Percentiles rank a stretch among this genome's conserved stretches.
Evolutionary conservation across 1,140 invertebrate genomes (phyloP).

Genomic region (Aphelinus certus): DNA sequence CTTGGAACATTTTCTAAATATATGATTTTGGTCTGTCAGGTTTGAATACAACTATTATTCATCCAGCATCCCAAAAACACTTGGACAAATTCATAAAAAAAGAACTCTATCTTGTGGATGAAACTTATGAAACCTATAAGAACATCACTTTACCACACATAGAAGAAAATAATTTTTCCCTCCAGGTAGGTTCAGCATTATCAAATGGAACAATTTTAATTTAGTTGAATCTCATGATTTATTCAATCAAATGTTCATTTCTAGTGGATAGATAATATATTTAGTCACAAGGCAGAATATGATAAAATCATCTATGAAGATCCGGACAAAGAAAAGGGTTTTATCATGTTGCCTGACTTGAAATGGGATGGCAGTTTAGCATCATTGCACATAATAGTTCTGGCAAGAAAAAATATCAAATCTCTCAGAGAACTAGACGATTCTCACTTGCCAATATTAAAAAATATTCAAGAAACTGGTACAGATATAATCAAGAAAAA

Average conservation of each 20-base stretch:
- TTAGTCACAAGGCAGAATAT: constrained; percentile 88
- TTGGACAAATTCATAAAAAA: constrained; percentile 85
- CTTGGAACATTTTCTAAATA: background rate
- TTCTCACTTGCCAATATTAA: constrained; percentile 83
- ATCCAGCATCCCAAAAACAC: constrained; percentile 92
- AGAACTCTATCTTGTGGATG: constrained; percentile 78
- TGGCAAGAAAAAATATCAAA: constrained; percentile 79
- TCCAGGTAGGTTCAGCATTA: constrained; percentile 71
- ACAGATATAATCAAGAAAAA: constrained; percentile 80
- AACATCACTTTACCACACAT: constrained; percentile 82
- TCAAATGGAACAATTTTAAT: constrained; percentile 13
- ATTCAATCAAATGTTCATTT: constrained; percentile 56
- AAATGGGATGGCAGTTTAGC: constrained; percentile 91
- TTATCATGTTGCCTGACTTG: constrained; percentile 89
- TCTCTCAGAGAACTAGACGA: constrained; percentile 85
- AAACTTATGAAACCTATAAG: constrained; percentile 86
- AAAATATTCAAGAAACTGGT: constrained; percentile 81
- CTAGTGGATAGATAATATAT: constrained; percentile 96
- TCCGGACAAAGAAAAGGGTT: constrained; percentile 80
- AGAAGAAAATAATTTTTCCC: constrained; percentile 74
- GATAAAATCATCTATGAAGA: constrained; percentile 89
- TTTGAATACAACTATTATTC: constrained; percentile 86
- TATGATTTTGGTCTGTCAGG: constrained; percentile 62
- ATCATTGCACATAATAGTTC: constrained; percentile 85
- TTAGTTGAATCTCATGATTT: background rate